A percentile compares a stretch with the other conserved stretches of the same genome.
These are phyloP conservation scores for Eilema griseolum DNA, from an alignment of 2,888 invertebrate species.

Conservation along the genomic window DNA sequence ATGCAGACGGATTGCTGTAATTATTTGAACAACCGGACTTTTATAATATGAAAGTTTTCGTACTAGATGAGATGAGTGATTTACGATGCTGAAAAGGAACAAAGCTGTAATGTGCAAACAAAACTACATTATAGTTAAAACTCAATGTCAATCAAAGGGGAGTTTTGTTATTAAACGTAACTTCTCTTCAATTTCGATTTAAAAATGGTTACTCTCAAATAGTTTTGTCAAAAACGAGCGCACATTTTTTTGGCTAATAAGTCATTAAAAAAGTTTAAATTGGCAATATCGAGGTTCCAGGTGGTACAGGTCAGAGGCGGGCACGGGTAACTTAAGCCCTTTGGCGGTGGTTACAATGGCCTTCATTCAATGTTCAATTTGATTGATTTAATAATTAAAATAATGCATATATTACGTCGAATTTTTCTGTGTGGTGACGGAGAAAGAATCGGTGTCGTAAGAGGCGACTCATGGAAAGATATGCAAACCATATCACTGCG, in stretches of 20 bases:
- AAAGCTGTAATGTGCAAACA: too few species aligned
- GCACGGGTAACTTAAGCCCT: constrained; percentile 39
- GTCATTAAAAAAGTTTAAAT: constrained; percentile 56
- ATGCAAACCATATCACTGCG: too few species aligned
- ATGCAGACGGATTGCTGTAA: not conserved
- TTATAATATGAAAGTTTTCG: not conserved
- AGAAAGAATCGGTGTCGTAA: too few species aligned
- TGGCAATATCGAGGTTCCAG: constrained; percentile 48
- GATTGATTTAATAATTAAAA: constrained; percentile 12
- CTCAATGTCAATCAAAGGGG: not conserved
- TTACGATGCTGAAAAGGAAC: too few species aligned
- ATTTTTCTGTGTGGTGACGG: too few species aligned
- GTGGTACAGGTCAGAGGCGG: constrained; percentile 39
- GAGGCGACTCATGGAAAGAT: too few species aligned
- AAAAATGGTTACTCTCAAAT: constrained; percentile 7
- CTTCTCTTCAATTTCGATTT: not conserved
- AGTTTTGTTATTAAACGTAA: not conserved
- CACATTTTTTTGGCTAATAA: constrained; percentile 43
- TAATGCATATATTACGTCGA: too few species aligned
- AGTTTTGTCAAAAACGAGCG: constrained; percentile 34
- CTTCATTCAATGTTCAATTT: constrained; percentile 24
- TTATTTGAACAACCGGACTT: not conserved
- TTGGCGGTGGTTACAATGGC: constrained; percentile 31
- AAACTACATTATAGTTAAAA: too few species aligned
- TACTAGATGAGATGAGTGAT: too few species aligned